phyloP scores from a whole-genome alignment of 2,113 vertebrate species.

The Burhinus bistriatus region DNA sequence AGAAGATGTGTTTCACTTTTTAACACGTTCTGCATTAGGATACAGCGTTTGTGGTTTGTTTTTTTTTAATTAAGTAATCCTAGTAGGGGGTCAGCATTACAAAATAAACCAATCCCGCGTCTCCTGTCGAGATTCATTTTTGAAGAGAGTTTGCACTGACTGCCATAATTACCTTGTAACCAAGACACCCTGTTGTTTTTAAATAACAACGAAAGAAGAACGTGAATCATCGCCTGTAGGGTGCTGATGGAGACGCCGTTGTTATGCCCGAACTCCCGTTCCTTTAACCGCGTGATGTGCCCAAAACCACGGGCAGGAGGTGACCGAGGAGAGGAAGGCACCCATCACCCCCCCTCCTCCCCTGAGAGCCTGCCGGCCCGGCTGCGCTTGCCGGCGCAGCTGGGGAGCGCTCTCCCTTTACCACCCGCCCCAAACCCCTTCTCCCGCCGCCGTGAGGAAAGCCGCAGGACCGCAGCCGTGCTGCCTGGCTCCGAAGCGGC shows the following conservation, averaged over 20 bases:
- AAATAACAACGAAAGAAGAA: not conserved
- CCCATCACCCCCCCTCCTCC: too few relatives aligned
- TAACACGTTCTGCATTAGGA: rapidly evolving
- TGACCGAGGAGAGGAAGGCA: not conserved
- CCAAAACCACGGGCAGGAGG: rapidly evolving
- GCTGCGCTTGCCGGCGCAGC: too few relatives aligned
- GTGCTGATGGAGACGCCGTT: not conserved
- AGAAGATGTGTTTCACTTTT: not conserved
- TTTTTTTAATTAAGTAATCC: not conserved
- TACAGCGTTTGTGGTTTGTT: not conserved
- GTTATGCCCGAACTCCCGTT: rapidly evolving
- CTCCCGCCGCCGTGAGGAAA: rapidly evolving
- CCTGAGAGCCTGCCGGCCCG: not conserved
- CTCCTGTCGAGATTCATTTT: not conserved
- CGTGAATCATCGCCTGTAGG: not conserved
- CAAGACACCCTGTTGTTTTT: not conserved
- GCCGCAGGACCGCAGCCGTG: not conserved
- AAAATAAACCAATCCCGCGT: not conserved
- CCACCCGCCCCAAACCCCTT: rapidly evolving
- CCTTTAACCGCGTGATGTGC: rapidly evolving
- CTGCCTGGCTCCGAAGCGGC: not conserved
- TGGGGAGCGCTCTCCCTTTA: not conserved
- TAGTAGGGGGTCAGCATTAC: not conserved
- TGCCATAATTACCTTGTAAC: not conserved
- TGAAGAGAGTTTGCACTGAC: not conserved